Evolutionary conservation across 2,797 vertebrate species (phyloP), one percentile per base, ranked within the genome.

Genomic region (Ctenopoma multispine): DNA sequence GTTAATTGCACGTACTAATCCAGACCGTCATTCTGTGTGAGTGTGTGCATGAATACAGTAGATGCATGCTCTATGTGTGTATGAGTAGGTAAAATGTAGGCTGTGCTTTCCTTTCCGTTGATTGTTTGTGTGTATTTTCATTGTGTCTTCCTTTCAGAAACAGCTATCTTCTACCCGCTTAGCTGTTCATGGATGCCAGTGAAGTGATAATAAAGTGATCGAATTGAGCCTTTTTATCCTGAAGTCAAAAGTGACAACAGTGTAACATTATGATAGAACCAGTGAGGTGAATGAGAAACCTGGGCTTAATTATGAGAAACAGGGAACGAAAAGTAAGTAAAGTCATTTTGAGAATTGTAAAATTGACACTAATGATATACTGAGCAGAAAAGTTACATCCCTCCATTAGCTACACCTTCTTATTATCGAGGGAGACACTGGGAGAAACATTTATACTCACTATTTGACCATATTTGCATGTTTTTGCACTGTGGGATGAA

Each of bases 1-100:
- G 63, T 85, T 85, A 80, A 85, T 87, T 79, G 67, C 72, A 60
- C 34, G 12, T 21, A 57, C 63, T 81, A 77, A 87, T 84, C 58
- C 75, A 74, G 67, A 44, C 62, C 54, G 54, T 74, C 74, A 55
- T 11, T 58, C 20, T 43, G 7, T 24, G 64, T 58, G 63, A 38
- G 55, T 70, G 63, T 74, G 60, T 43, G 24, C 23, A 12, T 11
- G 36, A 18, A 58, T 44, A 63, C 63, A 71, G 72, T 75, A 41
- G 20, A 10, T 63, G 40, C 36, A 36, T 36, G 36, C 36, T 21
- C 36, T 36, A 34, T 55, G 20, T 56, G 47, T 44, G 60, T 57
- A 6, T 51, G 34, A 29, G 68, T 44, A 72, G 10, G 14, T 12
- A 43, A 27, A 51, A 7, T 51, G 27, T 15, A 13, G 40, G 4